Conservation (phyloP, 2,888 invertebrate genomes). For the Flexamia atlantica region DNA sequence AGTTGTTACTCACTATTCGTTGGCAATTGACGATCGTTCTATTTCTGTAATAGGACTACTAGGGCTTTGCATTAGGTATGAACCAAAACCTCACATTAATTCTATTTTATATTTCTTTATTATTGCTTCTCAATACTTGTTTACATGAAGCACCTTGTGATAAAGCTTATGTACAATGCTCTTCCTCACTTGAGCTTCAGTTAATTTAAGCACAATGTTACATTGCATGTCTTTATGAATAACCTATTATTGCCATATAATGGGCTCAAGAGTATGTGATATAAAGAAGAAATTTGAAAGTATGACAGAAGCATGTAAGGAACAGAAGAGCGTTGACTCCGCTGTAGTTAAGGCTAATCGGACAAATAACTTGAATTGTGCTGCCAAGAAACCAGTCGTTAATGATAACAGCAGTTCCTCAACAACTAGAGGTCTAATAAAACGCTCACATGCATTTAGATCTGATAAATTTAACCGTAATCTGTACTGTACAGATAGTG, state of each 20-base stretch:
- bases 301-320: slow-evolving; percentile 62
- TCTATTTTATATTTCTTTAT: background rate
- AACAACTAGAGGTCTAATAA: slow-evolving; percentile 72
- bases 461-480: slow-evolving; percentile 74
- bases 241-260: background rate
- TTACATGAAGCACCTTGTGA: background rate
- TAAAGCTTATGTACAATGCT: slow-evolving; percentile 38
- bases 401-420: slow-evolving; percentile 19
- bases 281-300: slow-evolving; percentile 71
- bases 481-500: slow-evolving; percentile 6
- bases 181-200: slow-evolving; percentile 22
- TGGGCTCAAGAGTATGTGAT: slow-evolving; percentile 68
- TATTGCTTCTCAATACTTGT: background rate
- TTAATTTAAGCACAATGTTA: slow-evolving; percentile 18
- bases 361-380: background rate
- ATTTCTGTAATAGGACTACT: no score
- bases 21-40: no score
- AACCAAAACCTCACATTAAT: background rate
- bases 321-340: background rate
- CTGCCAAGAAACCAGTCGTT: slow-evolving; percentile 8
- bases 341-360: background rate
- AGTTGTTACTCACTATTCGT: no score
- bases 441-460: slow-evolving; percentile 79
- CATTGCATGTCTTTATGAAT: slow-evolving; percentile 10
- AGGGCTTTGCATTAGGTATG: no score